Conservation (phyloP, 2,113 vertebrate species). For the Cyprinodon brontotheroides region DNA sequence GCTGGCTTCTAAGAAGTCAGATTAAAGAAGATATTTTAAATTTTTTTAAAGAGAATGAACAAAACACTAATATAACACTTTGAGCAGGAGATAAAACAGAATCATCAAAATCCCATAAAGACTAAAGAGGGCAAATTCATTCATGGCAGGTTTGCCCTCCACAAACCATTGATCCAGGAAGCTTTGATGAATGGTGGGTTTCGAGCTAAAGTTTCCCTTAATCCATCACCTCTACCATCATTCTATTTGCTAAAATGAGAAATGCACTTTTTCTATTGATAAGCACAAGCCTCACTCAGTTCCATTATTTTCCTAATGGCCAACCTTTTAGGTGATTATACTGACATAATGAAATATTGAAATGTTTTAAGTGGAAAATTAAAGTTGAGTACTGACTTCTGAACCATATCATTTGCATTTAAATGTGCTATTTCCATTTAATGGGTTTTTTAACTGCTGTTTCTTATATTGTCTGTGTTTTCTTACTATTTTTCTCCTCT, state of each 20-base stretch:
- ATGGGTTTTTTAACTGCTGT: not conserved
- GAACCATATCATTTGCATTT: conserved; percentile 6
- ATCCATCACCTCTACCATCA: not conserved
- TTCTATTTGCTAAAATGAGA: not conserved
- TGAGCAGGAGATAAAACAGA: not conserved
- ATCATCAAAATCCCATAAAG: not conserved
- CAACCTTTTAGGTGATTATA: not conserved
- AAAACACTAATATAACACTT: not conserved
- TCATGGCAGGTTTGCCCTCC: not conserved
- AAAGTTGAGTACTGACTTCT: not conserved
- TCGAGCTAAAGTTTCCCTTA: not conserved
- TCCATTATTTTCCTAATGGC: not conserved
- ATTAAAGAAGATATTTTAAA: not conserved
- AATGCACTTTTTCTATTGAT: not conserved
- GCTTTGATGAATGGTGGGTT: not conserved
- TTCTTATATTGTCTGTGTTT: not conserved
- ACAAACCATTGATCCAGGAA: not conserved
- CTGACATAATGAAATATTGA: not conserved
- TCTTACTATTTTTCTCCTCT: not conserved
- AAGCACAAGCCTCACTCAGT: not conserved
- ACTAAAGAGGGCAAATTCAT: not conserved
- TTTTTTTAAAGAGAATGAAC: not conserved
- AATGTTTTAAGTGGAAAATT: not conserved
- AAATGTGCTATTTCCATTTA: not conserved
- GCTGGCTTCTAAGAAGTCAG: not conserved